phyloP scores from a whole-genome alignment of 2,113 vertebrate genomes.

The Cyanoramphus novaezelandiae region DNA sequence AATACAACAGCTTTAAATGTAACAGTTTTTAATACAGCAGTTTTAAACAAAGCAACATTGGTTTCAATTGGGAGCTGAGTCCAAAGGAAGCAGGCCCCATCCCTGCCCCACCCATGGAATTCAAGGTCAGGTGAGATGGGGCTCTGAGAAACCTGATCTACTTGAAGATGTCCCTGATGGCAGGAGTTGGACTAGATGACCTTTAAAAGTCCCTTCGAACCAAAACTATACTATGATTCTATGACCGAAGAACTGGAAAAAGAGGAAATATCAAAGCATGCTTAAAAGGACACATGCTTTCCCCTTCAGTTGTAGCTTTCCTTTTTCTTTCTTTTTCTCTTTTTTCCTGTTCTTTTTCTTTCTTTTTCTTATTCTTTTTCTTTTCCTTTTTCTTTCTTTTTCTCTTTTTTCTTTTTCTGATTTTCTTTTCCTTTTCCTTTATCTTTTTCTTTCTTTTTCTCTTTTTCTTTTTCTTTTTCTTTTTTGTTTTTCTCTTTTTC shows the following conservation, averaged over 20 bases:
- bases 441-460: too few relatives aligned
- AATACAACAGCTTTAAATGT: neutral
- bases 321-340: too few relatives aligned
- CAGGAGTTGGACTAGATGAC: fast-evolving
- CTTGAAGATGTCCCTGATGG: neutral
- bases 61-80: neutral
- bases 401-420: neutral
- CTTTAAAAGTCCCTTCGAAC: neutral
- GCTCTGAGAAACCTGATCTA: neutral
- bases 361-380: too few relatives aligned
- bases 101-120: neutral
- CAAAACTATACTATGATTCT: neutral
- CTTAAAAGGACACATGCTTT: neutral
- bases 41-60: neutral
- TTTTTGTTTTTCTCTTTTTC: neutral
- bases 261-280: neutral
- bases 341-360: neutral
- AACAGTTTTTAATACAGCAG: neutral
- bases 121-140: neutral
- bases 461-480: too few relatives aligned
- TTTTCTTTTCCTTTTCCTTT: too few relatives aligned
- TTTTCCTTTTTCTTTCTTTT: neutral
- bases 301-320: fast-evolving
- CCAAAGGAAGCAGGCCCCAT: neutral
- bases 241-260: neutral